Evolutionary conservation across 2,113 vertebrate genomes (phyloP), one percentile per base, ranked within the genome.

Genomic region (Accipiter cooperii): DNA sequence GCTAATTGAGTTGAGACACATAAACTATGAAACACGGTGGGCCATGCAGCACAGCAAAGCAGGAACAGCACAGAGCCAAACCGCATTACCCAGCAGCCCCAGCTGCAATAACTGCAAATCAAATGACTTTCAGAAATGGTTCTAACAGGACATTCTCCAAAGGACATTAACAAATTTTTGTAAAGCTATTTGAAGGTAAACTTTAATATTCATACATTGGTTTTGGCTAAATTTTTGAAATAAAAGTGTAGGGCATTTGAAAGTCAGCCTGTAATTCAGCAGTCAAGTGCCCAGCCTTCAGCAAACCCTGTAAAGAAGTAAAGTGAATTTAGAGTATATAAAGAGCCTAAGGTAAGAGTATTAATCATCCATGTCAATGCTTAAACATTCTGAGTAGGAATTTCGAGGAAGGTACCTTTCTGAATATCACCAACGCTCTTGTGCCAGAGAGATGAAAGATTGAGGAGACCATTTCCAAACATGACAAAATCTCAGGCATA

Each of bases 1-100:
- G 58, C 52, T 96, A 68, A 91, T 63, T 76, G 95, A 90, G 82
- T 38, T 80, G 66, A 73, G 78, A 61, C 40, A 71, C 69, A 20
- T 0, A 55, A 69, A 28, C 55, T 26, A 16, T 0, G 5, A 77
- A 85, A 73, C 54, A 63, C 0, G 0, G 65, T 77, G 77, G 86
- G 40, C 55, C 61, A 47, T 3, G 52, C 17, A 63, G 79, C 10
- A 63, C 73, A 71, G 89, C 65, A 81, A 40, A 73, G 69, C 60
- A 79, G 51, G 61, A 75, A 51, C 33, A 85, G 69, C 60, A 55
- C 2, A 1, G 47, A 68, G 54, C 17, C 57, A 51, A 91, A 88
- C 58, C 0, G 5, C 71, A 42, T 46, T 49, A 89, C 36, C 65
- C 89, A 57, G n/a, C 51, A 89, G 73, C n/a, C 54, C 55, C 40